These are phyloP conservation scores for Cenopis cana DNA, from an alignment of 2,888 invertebrate genomes.

Conservation along the genomic window DNA sequence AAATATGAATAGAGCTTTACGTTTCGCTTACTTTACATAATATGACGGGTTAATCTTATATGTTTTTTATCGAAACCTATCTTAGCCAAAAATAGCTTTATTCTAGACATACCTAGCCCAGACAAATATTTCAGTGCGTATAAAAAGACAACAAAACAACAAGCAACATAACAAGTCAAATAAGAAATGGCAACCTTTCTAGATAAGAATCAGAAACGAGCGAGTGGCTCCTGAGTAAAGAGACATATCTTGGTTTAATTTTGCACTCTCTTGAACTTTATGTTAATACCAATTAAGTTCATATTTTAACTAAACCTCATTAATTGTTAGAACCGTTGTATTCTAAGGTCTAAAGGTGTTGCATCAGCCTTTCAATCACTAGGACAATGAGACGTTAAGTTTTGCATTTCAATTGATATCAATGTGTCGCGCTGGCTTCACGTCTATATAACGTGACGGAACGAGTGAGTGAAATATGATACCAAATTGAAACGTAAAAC, in stretches of 20 bases:
- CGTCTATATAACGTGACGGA: neutral
- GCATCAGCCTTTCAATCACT: slow-evolving; percentile 56
- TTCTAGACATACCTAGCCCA: no score
- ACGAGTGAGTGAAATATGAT: neutral
- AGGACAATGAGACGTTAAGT: neutral
- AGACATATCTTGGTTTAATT: neutral
- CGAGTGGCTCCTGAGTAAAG: neutral
- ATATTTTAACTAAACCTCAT: neutral
- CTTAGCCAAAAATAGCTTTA: no score
- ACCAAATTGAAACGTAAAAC: neutral
- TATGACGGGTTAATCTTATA: no score
- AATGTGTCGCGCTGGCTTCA: neutral
- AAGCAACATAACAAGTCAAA: neutral
- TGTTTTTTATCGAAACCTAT: no score
- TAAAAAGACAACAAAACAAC: no score
- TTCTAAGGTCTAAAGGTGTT: slow-evolving; percentile 33
- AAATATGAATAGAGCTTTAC: no score
- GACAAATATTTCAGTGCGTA: no score
- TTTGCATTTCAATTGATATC: neutral
- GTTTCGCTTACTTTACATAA: no score
- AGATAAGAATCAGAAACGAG: neutral
- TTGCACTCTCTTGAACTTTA: neutral
- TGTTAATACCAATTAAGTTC: neutral
- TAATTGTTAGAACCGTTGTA: neutral
- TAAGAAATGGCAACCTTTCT: neutral